phyloP scores from a whole-genome alignment of 2,113 vertebrate genomes.

The Chaetorhynchus papuensis region DNA sequence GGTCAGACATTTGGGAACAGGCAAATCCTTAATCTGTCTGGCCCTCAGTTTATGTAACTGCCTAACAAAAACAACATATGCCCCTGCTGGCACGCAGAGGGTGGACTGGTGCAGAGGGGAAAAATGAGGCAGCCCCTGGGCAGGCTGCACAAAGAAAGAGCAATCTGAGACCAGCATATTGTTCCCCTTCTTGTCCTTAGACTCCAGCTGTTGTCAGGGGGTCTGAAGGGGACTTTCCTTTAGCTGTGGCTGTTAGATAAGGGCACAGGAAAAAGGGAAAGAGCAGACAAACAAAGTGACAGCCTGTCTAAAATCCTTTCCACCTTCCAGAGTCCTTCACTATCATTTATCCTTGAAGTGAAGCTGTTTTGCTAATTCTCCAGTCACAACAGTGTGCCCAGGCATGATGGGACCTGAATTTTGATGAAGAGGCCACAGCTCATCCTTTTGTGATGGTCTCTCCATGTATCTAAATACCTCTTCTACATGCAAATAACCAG shows the following conservation, averaged over 20 bases:
- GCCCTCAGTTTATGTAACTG: constrained; percentile 33
- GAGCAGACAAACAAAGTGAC: not conserved
- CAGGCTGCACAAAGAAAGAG: not conserved
- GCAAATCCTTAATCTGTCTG: constrained; percentile 52
- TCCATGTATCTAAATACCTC: not conserved
- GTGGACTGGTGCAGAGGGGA: not conserved
- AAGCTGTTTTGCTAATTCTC: not conserved
- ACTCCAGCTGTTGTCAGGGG: not conserved
- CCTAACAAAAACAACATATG: not conserved
- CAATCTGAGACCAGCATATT: not conserved
- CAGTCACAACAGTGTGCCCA: not conserved
- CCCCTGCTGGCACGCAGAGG: not conserved
- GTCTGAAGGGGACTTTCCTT: not conserved
- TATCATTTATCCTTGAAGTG: not conserved
- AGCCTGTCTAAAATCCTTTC: not conserved
- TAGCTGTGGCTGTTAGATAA: not conserved
- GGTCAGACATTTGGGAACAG: not conserved
- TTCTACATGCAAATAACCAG: not conserved
- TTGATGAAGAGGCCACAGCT: not conserved
- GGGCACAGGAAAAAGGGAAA: not conserved
- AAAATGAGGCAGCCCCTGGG: not conserved
- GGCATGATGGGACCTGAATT: not conserved
- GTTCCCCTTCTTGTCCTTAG: not conserved
- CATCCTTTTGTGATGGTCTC: not conserved
- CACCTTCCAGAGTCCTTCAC: not conserved